These are phyloP conservation scores for Protobothrops flavoviridis DNA, from an alignment of 2,113 vertebrate genomes.

Conservation along the genomic window DNA sequence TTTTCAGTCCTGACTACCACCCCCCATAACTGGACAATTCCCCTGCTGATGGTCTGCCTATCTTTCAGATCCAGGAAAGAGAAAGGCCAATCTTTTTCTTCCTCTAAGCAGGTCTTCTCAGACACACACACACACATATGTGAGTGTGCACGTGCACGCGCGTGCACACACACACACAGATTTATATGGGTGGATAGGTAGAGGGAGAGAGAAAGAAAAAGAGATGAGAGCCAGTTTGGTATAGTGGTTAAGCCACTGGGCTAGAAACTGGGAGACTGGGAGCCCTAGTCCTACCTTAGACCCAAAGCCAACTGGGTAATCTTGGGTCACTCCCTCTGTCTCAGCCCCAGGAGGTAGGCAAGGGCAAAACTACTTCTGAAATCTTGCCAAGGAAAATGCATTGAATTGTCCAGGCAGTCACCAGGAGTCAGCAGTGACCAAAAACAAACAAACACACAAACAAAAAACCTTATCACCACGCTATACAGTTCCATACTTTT, in stretches of 20 bases:
- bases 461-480: not conserved
- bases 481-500: not conserved
- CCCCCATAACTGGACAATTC: not conserved
- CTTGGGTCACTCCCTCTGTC: not conserved
- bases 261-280: not conserved
- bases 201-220: too few relatives aligned
- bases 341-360: not conserved
- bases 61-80: not conserved
- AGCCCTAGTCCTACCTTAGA: not conserved
- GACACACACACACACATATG: not conserved
- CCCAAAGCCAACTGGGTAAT: not conserved
- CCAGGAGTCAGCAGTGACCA: not conserved
- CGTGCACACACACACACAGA: accelerated
- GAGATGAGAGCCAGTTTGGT: not conserved
- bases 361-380: not conserved
- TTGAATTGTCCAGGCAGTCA: not conserved
- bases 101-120: not conserved
- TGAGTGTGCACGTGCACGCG: too few relatives aligned
- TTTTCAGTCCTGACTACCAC: not conserved
- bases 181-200: too few relatives aligned
- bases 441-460: not conserved
- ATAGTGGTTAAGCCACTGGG: not conserved
- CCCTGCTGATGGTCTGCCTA: not conserved
- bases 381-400: not conserved
- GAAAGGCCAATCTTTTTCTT: not conserved